Conservation (phyloP, 1,140 invertebrate genomes). For the Drosophila orena region DNA sequence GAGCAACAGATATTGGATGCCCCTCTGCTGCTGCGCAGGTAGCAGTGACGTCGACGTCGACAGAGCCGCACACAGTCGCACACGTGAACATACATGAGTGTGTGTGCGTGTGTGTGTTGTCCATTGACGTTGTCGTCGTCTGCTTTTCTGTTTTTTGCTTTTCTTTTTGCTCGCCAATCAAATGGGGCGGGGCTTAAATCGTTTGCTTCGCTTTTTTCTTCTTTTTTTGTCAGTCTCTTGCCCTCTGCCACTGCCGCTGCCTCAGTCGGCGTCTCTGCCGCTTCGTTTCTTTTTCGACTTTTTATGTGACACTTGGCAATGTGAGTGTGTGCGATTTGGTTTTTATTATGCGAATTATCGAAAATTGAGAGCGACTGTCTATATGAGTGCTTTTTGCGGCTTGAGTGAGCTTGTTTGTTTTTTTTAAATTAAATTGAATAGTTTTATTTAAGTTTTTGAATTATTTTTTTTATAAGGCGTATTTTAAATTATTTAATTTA, state of each 20-base stretch:
- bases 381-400: constrained; percentile 24
- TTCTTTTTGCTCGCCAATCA: constrained; percentile 78
- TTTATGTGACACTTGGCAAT: constrained; percentile 66
- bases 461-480: too few species aligned
- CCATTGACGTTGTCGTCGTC: constrained; percentile 77
- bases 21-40: constrained; percentile 44
- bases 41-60: constrained; percentile 54
- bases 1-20: constrained; percentile 62
- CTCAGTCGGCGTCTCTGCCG: constrained; percentile 39
- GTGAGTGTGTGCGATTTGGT: constrained; percentile 48
- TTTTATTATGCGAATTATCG: constrained; percentile 82
- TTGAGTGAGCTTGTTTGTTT: constrained; percentile 18
- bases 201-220: constrained; percentile 47
- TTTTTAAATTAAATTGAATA: too few species aligned
- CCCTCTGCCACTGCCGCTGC: constrained; percentile 27
- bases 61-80: constrained; percentile 32
- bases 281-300: constrained; percentile 27
- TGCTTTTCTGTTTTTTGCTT: constrained; percentile 62
- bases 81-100: constrained; percentile 37
- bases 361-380: constrained; percentile 68
- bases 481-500: too few species aligned
- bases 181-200: constrained; percentile 84
- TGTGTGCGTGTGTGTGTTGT: constrained; percentile 36
- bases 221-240: constrained; percentile 41
- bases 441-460: background rate